Evolutionary conservation across 1,140 invertebrate species (phyloP).

Genomic region (Elymnias hypermnestra): DNA sequence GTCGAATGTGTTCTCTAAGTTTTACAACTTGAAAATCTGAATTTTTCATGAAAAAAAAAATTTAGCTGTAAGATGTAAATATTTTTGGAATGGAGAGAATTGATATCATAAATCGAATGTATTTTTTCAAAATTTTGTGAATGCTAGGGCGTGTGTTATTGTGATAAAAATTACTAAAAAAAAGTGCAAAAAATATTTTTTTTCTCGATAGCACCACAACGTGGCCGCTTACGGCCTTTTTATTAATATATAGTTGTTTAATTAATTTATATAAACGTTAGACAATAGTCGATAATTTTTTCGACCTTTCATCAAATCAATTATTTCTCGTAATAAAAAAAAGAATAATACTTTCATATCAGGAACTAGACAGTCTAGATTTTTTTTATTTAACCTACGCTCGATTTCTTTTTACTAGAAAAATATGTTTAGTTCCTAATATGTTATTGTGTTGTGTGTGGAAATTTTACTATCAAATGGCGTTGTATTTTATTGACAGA

Average conservation of each 20-base stretch:
- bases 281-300: neutral
- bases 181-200: constrained; percentile 37
- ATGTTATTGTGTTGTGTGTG: constrained; percentile 20
- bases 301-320: neutral
- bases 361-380: too few species aligned
- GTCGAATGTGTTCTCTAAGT: constrained; percentile 62
- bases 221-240: constrained; percentile 18
- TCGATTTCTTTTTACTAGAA: neutral
- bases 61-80: constrained; percentile 49
- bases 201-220: constrained; percentile 39
- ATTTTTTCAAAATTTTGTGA: constrained; percentile 62
- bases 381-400: too few species aligned
- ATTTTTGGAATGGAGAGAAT: constrained; percentile 20
- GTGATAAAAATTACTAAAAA: constrained; percentile 28
- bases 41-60: constrained; percentile 31
- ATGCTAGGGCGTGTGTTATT: constrained; percentile 30
- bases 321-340: neutral
- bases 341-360: neutral
- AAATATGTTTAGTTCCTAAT: neutral
- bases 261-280: constrained; percentile 16
- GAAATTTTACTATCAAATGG: constrained; percentile 13
- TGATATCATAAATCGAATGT: constrained; percentile 38
- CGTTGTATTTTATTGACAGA: constrained; percentile 25
- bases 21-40: constrained; percentile 33
- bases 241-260: constrained; percentile 6